phyloP scores from a whole-genome alignment of 2,797 vertebrate species.

The Cuniculus paca region DNA sequence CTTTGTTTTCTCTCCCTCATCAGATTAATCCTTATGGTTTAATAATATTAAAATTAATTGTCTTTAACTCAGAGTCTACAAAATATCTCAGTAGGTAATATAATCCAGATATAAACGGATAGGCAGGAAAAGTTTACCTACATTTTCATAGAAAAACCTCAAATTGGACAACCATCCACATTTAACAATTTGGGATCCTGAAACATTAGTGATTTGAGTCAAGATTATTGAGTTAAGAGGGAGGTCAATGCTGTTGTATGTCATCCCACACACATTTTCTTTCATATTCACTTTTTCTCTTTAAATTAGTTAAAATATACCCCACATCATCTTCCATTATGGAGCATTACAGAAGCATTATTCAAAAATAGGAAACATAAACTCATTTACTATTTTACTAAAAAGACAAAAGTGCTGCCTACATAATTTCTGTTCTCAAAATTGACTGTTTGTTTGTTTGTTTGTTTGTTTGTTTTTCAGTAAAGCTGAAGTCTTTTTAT shows the following conservation, averaged over 20 bases:
- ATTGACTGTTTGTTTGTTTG: background rate
- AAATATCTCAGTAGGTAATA: background rate
- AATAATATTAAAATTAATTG: background rate
- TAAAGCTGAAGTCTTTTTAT: background rate
- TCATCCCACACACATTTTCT: background rate
- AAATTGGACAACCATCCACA: background rate
- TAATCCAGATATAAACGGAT: background rate
- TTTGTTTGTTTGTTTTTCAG: background rate
- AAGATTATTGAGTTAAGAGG: background rate
- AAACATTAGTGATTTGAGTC: background rate
- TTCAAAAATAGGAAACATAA: background rate
- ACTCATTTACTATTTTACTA: background rate
- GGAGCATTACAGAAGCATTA: background rate
- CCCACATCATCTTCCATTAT: background rate
- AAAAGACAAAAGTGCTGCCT: background rate
- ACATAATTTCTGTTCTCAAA: background rate
- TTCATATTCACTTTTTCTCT: background rate
- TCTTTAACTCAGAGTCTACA: background rate
- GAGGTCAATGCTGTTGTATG: rapidly evolving
- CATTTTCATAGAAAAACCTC: background rate
- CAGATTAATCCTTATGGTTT: background rate
- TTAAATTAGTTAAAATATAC: background rate
- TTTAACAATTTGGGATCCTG: background rate
- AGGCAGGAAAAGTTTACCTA: background rate
- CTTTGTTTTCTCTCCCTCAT: background rate